Base-by-base conservation (phyloP, 1,140 invertebrate genomes). In the Drosophila pallidifrons region DNA sequence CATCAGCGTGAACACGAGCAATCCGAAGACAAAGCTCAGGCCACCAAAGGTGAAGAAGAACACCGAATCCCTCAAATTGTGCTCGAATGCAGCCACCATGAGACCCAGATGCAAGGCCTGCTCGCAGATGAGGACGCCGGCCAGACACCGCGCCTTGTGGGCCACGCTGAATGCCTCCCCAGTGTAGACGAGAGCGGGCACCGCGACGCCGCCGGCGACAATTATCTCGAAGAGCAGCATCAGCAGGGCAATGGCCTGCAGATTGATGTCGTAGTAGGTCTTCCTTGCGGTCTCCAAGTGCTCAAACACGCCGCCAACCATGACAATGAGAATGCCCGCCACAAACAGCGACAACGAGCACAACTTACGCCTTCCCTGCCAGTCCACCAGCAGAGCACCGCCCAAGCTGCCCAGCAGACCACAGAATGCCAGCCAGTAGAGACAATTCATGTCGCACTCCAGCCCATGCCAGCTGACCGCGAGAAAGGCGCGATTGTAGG, bases 231-330 rank as follows among this genome's bases (percentile, higher is more conserved):
- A 92, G 20, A 91, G 52, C 0, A 91, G 78, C 82, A 91, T 90
- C 0, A 92, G 51, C 7, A 83, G 32, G 0, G 91, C 82, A 47
- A 91, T 82, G 45, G 80, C 81, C 52, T 88, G 82, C 16, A 91
- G 61, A 32, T 91, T 85, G 11, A 88, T 77, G 51, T 91, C 91
- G 28, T 65, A 72, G 54, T 69, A 88, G 58, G 79, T 82, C 63
- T 82, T 90, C 59, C 71, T 70, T 3, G 67, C 72, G 2, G 76
- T 55, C 45, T 90, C 86, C 46, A 91, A 16, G 25, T 91, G 82
- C 57, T 91, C 83, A 8, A 91, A 89, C 0, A 89, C 83, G 15
- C 91, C 90, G 16, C 90, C 91, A 15, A 91, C 72, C 68, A 92
- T 85, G 1, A 91, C 82, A 38, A 88, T 91, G 13, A 91, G 60